A percentile compares a stretch with the other conserved stretches of the same genome.
These are phyloP conservation scores for Emydoidea blandingii DNA, from an alignment of 2,797 vertebrate species.

Conservation along the genomic window DNA sequence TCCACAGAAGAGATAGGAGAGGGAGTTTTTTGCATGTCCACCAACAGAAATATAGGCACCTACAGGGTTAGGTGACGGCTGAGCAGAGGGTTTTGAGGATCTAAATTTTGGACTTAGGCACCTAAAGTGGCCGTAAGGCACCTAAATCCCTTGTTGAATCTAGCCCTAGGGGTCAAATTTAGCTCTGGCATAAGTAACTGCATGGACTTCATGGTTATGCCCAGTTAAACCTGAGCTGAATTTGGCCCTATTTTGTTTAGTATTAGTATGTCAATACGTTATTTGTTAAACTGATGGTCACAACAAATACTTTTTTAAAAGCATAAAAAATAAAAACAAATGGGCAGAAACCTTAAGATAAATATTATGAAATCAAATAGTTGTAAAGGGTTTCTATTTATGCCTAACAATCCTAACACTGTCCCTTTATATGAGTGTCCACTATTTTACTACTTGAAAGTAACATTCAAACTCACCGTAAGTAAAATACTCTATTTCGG, in stretches of 20 bases:
- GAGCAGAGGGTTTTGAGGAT: background rate
- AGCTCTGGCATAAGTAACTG: background rate
- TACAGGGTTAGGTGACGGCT: background rate
- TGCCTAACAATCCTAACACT: background rate
- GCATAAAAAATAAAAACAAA: background rate
- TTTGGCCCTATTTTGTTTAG: background rate
- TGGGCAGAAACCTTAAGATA: background rate
- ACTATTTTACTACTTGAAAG: background rate
- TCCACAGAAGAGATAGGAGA: background rate
- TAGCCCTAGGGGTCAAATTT: background rate
- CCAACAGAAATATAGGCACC: background rate
- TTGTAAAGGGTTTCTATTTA: background rate
- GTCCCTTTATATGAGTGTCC: background rate
- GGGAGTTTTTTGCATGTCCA: background rate
- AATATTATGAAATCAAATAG: background rate
- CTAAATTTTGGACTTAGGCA: background rate
- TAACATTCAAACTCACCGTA: conserved; percentile 81
- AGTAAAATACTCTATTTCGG: conserved; percentile 90
- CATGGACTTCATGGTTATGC: background rate
- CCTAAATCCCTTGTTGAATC: background rate
- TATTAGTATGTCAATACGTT: background rate
- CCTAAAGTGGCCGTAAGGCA: background rate
- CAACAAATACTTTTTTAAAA: background rate
- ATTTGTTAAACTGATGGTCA: background rate
- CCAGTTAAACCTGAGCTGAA: background rate